Evolutionary conservation across 92 coral and sea anemone genomes (phyloP).

Genomic region (Umimayanthus kanabou): DNA sequence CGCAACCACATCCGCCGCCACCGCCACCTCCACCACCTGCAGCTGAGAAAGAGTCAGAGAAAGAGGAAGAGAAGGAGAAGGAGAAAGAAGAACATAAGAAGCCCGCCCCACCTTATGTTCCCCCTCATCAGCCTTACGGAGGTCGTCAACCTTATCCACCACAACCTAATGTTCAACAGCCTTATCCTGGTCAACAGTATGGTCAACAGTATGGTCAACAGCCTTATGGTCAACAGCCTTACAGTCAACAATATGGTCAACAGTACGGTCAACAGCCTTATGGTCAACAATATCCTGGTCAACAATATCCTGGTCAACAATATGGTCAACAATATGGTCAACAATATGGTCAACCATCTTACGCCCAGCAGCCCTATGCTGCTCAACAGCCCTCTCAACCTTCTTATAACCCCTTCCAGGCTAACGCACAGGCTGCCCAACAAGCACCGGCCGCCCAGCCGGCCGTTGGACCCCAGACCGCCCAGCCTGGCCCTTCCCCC

Average conservation of each 20-base stretch:
- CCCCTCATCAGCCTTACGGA: background rate
- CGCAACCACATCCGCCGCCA: slow-evolving; percentile 13
- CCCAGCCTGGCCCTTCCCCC: background rate
- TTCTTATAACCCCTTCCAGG: background rate
- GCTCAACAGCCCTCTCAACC: slow-evolving; percentile 13
- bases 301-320: background rate
- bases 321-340: background rate
- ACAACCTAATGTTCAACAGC: slow-evolving; percentile 1
- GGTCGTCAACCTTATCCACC: slow-evolving; percentile 3
- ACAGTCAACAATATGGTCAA: background rate
- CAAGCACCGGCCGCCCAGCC: background rate
- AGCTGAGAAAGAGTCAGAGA: background rate
- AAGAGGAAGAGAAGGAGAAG: background rate
- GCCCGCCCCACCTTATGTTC: slow-evolving; percentile 23
- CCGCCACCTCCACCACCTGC: slow-evolving; percentile 23
- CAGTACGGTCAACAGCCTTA: background rate
- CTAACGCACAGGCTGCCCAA: background rate
- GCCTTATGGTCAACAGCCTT: background rate
- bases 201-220: background rate
- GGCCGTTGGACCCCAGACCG: background rate
- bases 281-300: background rate
- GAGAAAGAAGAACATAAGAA: slow-evolving; percentile 18
- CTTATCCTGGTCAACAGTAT: background rate
- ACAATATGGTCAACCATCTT: background rate
- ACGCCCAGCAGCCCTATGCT: background rate